phyloP scores from a whole-genome alignment of 1,140 invertebrate genomes.

The Hyposmocoma kahamanoa region DNA sequence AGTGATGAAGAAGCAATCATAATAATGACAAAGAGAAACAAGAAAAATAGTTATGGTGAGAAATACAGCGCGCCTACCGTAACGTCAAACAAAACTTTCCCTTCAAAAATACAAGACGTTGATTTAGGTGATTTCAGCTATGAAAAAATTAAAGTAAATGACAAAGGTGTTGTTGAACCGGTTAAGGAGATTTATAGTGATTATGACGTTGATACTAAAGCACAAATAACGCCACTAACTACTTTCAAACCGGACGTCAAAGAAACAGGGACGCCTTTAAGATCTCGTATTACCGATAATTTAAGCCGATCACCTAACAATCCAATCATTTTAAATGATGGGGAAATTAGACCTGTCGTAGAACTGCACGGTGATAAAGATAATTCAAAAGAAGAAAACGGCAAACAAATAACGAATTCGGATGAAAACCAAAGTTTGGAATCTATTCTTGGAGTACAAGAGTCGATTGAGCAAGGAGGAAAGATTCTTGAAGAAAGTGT shows the following conservation, averaged over 20 bases:
- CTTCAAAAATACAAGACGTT: slow-evolving; percentile 22
- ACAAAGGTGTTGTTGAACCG: slow-evolving; percentile 26
- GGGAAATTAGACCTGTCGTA: slow-evolving; percentile 42
- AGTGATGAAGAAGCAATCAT: slow-evolving; percentile 7
- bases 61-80: not conserved
- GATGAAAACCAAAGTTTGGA: slow-evolving; percentile 24
- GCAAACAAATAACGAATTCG: slow-evolving; percentile 21
- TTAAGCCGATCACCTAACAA: no score
- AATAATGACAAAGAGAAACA: slow-evolving; percentile 7
- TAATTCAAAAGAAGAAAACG: slow-evolving; percentile 34
- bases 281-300: no score
- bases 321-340: no score
- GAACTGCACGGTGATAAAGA: slow-evolving; percentile 45
- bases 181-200: slow-evolving; percentile 22
- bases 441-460: slow-evolving; percentile 17
- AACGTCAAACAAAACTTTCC: slow-evolving; percentile 3
- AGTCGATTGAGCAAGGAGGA: slow-evolving; percentile 13
- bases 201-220: slow-evolving; percentile 1
- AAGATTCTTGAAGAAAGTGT: slow-evolving; percentile 18
- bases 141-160: slow-evolving; percentile 31
- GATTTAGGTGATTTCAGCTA: slow-evolving; percentile 40
- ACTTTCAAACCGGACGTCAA: not conserved
- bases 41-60: not conserved
- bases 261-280: no score
- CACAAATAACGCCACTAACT: slow-evolving; percentile 1